These are phyloP conservation scores for Lepus americanus DNA, from an alignment of 2,113 vertebrate genomes.

Conservation along the genomic window DNA sequence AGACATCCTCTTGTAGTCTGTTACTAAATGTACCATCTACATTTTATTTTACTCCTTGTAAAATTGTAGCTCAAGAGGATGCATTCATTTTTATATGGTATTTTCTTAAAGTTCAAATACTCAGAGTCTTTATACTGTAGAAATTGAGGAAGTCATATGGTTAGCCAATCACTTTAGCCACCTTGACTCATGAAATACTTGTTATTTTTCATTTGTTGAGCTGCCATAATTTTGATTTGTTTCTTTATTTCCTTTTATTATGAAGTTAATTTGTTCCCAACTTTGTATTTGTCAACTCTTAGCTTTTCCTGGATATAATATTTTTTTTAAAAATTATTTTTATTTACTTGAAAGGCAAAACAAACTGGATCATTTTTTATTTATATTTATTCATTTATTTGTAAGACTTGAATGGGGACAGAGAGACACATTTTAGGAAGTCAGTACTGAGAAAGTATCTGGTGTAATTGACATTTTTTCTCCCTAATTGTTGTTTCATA, in stretches of 20 bases:
- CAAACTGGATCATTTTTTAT: constrained; percentile 15
- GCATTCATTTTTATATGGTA: constrained; percentile 12
- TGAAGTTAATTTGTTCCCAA: background rate
- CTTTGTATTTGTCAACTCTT: background rate
- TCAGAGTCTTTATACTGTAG: background rate
- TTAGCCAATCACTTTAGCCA: background rate
- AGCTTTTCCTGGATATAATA: background rate
- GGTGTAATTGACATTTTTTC: background rate
- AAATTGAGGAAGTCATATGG: background rate
- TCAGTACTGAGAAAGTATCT: background rate
- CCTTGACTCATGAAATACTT: background rate
- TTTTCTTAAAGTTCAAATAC: constrained; percentile 22
- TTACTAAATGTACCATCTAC: background rate
- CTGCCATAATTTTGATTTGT: background rate
- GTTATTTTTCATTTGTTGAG: background rate
- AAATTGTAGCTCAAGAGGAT: background rate
- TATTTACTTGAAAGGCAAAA: background rate
- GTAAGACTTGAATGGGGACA: background rate
- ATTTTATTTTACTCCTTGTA: background rate
- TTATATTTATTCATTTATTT: no score
- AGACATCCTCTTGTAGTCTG: background rate
- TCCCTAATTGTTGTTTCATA: background rate
- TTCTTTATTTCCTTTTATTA: background rate
- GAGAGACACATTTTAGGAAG: background rate
- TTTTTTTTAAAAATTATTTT: background rate